Percentiles rank a stretch among this genome's conserved stretches.
Evolutionary conservation across 2,888 invertebrate genomes (phyloP).

Genomic region (Pteria penguin): DNA sequence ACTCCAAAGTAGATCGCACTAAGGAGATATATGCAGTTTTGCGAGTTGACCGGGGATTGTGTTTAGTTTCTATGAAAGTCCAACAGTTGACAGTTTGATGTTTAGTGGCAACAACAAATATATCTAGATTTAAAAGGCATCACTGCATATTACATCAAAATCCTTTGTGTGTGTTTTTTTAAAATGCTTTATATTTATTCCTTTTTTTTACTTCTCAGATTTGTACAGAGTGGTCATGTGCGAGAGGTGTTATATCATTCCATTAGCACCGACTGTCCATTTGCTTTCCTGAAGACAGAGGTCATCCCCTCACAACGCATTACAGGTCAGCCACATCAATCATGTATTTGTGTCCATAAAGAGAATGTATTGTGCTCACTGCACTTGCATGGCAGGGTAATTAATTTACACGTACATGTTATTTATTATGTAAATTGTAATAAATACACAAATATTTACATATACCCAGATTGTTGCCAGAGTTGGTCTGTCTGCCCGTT

Average conservation of each 20-base stretch:
- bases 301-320: constrained; percentile 42
- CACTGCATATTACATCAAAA: background rate
- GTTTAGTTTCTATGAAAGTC: no score
- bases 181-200: background rate
- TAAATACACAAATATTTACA: background rate
- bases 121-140: background rate
- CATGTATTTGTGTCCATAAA: constrained; percentile 40
- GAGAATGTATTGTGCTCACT: constrained; percentile 39
- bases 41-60: background rate
- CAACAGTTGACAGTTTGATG: no score
- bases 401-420: background rate
- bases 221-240: constrained; percentile 48
- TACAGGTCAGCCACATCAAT: constrained; percentile 36
- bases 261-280: constrained; percentile 8
- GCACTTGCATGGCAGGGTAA: constrained; percentile 45
- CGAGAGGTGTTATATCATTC: constrained; percentile 23
- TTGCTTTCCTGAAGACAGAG: constrained; percentile 23
- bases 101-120: no score
- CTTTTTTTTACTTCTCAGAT: constrained; percentile 34
- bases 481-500: no score
- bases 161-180: background rate
- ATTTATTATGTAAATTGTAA: background rate
- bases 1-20: background rate
- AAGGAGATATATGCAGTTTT: background rate
- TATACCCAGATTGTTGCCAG: no score